Base-by-base conservation (phyloP, 2,797 vertebrate genomes). In the Triplophysa bombifrons region DNA sequence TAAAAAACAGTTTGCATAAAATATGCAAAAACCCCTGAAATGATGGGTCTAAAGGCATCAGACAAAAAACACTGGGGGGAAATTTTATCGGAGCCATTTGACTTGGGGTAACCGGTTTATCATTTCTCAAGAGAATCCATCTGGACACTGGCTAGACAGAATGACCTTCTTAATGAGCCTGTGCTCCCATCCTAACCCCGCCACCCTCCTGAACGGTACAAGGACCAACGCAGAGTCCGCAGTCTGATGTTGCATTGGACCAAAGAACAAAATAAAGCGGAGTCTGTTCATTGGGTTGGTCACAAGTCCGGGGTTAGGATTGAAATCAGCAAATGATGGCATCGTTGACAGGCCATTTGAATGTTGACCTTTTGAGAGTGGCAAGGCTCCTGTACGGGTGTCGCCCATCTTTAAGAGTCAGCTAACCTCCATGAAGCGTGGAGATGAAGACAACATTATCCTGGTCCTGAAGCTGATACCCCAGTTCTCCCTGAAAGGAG, bases 371-470 rank as follows among this genome's bases (percentile, higher is more conserved):
- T 68, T 64, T n/a, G 46, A 78, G 53, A 67, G 68, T 66, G 53
- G 13, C 48, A 68, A 22, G 50, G 60, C 34, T 51, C 16, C 46
- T 61, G 34, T 68, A 53, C 63, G 38, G 74, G 78, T 64, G 46
- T 41, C 53, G 72, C 55, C 8, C 67, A 19, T 46, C 14, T 63
- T 80, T 76, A 58, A 65, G 22, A 7, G 50, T 65, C 73, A 20
- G 84, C 93, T 93, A 98, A 85, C 97, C 98, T 10, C 97, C 97
- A 0, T 99, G 98, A 82, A 99, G 91, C 1, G 98, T 99, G 0
- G 98, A 99, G 90, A 99, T 98, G 91, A 99, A 99, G 87, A 98
- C 94, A 44, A 99, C 72, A 14, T 93, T 96, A 93, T 99, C 98
- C 87, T 93, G 93, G 90, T 99, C 95, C 87, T 97, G 93, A 51